phyloP scores from a whole-genome alignment of 2,113 vertebrate species.

The Pycnonotus jocosus region DNA sequence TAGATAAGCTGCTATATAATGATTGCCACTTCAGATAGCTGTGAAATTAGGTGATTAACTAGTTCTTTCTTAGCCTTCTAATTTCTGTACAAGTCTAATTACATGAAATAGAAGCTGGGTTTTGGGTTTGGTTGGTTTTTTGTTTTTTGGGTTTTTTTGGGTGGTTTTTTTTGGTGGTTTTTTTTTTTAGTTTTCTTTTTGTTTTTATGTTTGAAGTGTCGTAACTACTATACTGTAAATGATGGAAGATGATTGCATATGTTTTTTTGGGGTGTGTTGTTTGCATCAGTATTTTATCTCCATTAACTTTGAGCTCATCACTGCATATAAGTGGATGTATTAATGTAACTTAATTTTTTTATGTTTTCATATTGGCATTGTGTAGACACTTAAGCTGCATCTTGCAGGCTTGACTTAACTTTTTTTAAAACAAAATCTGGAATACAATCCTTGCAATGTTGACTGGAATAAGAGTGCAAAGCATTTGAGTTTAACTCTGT shows the following conservation, averaged over 20 bases:
- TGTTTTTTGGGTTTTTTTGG: slow-evolving; percentile 72
- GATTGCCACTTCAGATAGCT: slow-evolving; percentile 99
- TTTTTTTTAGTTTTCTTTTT: slow-evolving; percentile 69
- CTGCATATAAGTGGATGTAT: slow-evolving; percentile 96
- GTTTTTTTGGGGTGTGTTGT: slow-evolving; percentile 87
- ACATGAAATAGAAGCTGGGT: slow-evolving; percentile 92
- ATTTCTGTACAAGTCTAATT: slow-evolving; percentile 97
- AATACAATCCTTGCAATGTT: slow-evolving; percentile 79
- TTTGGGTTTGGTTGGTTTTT: slow-evolving; percentile 72
- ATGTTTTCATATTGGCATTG: slow-evolving; percentile 92
- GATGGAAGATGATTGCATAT: slow-evolving; percentile 91
- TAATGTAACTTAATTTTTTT: slow-evolving; percentile 96
- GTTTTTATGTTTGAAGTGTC: slow-evolving; percentile 96
- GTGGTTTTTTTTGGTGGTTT: slow-evolving; percentile 43
- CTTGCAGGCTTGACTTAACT: slow-evolving; percentile 96
- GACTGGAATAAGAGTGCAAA: slow-evolving; percentile 81
- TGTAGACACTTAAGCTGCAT: slow-evolving; percentile 91
- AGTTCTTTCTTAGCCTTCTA: slow-evolving; percentile 92
- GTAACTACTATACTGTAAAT: slow-evolving; percentile 99
- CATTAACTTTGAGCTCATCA: slow-evolving; percentile 93
- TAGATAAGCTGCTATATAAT: slow-evolving; percentile 99
- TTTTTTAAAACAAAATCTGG: slow-evolving; percentile 80
- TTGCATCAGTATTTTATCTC: slow-evolving; percentile 99
- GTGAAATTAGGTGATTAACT: slow-evolving; percentile 99
- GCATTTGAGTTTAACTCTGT: slow-evolving; percentile 71